Conservation (phyloP, 1,140 invertebrate genomes). For the Onthophagus taurus region DNA sequence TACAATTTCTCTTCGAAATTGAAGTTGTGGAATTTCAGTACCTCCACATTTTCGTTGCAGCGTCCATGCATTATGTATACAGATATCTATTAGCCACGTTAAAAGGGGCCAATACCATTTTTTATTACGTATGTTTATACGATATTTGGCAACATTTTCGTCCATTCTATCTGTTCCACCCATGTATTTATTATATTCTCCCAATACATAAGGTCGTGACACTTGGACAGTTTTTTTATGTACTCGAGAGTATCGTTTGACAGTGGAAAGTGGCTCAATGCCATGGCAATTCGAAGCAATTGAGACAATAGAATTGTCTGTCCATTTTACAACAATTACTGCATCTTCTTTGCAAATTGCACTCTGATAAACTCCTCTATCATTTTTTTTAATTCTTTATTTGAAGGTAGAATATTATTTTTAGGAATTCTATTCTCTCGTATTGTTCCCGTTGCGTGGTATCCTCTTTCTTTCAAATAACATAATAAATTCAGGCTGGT, state of each 20-base stretch:
- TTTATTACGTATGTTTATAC: constrained; percentile 30
- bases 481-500: constrained; percentile 3
- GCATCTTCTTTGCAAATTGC: too few species aligned
- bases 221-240: constrained; percentile 27
- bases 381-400: too few species aligned
- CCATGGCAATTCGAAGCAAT: constrained; percentile 27
- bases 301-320: constrained; percentile 29
- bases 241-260: constrained; percentile 23
- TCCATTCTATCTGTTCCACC: constrained; percentile 34
- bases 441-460: constrained; percentile 7
- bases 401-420: too few species aligned
- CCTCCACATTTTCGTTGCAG: constrained; percentile 18
- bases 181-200: constrained; percentile 31
- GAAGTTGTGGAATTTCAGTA: constrained; percentile 1
- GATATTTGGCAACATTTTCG: constrained; percentile 32
- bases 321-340: constrained; percentile 24
- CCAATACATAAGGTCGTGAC: constrained; percentile 19
- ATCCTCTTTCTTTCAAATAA: constrained; percentile 10
- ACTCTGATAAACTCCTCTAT: too few species aligned
- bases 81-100: constrained; percentile 28
- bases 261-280: constrained; percentile 22
- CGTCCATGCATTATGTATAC: constrained; percentile 31
- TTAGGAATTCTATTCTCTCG: constrained; percentile 12
- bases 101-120: constrained; percentile 36
- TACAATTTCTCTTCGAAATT: constrained; percentile 8